Percentiles rank a stretch among this genome's conserved stretches.
Conservation (phyloP, 1,140 invertebrate species). For the Drosophila hydei region DNA sequence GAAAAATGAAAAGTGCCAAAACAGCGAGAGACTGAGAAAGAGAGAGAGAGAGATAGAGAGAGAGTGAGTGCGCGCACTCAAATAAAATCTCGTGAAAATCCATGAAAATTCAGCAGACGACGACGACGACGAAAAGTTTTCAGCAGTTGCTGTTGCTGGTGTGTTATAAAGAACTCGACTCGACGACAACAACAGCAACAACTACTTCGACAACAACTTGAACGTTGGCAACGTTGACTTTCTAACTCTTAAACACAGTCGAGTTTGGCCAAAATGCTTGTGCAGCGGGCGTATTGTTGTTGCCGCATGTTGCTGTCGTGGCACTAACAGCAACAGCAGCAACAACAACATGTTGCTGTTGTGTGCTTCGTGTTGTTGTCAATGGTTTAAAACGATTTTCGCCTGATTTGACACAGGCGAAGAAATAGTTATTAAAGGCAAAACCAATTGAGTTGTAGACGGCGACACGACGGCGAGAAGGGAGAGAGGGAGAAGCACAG, state of each 20-base stretch:
- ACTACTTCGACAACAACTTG: slow-evolving; percentile 28
- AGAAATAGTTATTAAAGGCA: slow-evolving; percentile 74
- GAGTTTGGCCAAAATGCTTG: slow-evolving; percentile 61
- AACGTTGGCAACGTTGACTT: slow-evolving; percentile 63
- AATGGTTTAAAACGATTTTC: slow-evolving; percentile 79
- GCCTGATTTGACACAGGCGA: slow-evolving; percentile 77
- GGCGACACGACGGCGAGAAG: neutral
- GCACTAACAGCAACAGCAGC: slow-evolving; percentile 5
- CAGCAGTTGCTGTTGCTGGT: slow-evolving; percentile 27
- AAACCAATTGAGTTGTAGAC: slow-evolving; percentile 74
- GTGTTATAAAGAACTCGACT: slow-evolving; percentile 58
- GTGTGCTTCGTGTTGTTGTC: slow-evolving; percentile 64
- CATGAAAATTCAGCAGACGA: slow-evolving; percentile 78
- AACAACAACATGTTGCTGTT: slow-evolving; percentile 35
- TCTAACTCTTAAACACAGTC: slow-evolving; percentile 67
- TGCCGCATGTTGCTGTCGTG: slow-evolving; percentile 43
- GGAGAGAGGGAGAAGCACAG: no score
- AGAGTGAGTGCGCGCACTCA: neutral
- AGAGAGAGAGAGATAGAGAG: slow-evolving; percentile 10
- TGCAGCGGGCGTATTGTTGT: slow-evolving; percentile 70
- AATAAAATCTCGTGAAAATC: slow-evolving; percentile 74
- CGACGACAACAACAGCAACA: slow-evolving; percentile 22
- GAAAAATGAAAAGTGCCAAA: slow-evolving; percentile 50
- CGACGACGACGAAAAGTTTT: slow-evolving; percentile 63
- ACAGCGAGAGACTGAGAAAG: neutral